Base-by-base conservation (phyloP, 1,140 invertebrate species). In the Uloborus diversus region DNA sequence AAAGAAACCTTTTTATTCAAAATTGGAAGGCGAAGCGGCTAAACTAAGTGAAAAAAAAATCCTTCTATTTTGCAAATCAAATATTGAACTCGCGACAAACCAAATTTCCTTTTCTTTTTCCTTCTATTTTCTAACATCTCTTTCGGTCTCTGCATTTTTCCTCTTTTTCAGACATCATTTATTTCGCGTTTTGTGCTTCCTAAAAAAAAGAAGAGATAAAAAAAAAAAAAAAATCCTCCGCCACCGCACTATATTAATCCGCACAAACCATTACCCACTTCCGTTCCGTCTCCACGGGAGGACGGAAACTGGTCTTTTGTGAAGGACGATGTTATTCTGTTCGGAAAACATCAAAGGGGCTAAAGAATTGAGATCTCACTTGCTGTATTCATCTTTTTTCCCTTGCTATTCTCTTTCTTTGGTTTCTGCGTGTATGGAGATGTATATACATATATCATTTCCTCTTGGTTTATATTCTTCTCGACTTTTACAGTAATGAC, bases 251-350 rank as follows among this genome's bases (percentile, higher is more conserved):
- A 75, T 75, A 75, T 75, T 75, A 75, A 75, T 75, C 71, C 71
- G 71, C 71, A 64, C 71, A 75, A 75, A 75, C 71, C 71, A 75
- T 75, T 75, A 75, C 71, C 71, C 71, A 75, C 71, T 75, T 75
- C 71, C 71, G 71, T 75, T 75, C 57, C 42, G 71, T 75, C 71
- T 75, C 71, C 59, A 42, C 71, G 57, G 71, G 71, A 75, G 59
- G 71, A 75, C 71, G 71, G 71, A 75, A 75, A 75, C 71, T 57
- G 71, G 71, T 75, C 71, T 75, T 75, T 75, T 75, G 71, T 75
- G 71, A 75, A 53, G 61, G 59, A 57, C 57, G 71, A 51, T 75
- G 71, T 75, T 75, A 64, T 75, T 75, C 59, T 75, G 71, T 75
- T 62, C 59, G 47, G 71, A 51, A 64, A 75, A 75, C 71, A 75